These are phyloP conservation scores for Venusia cambrica DNA, from an alignment of 2,888 invertebrate species.

Conservation along the genomic window DNA sequence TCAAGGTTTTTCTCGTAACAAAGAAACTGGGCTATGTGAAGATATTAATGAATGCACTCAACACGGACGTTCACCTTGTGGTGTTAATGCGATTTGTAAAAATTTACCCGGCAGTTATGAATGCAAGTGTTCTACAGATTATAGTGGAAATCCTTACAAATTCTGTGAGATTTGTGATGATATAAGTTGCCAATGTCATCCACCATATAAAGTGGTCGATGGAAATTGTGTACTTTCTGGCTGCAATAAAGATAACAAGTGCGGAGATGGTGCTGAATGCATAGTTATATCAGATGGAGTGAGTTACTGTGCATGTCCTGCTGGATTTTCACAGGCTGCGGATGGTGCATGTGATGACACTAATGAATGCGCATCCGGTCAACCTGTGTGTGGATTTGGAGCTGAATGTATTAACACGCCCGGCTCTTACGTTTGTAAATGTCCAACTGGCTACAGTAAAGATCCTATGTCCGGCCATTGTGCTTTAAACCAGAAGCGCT, in stretches of 20 bases:
- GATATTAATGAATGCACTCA: slow-evolving; percentile 93
- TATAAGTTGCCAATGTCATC: slow-evolving; percentile 92
- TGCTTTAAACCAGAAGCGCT: slow-evolving; percentile 90
- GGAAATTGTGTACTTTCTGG: slow-evolving; percentile 92
- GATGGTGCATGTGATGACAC: slow-evolving; percentile 93
- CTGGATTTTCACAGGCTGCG: slow-evolving; percentile 87
- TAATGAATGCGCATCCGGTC: slow-evolving; percentile 90
- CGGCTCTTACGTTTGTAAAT: slow-evolving; percentile 90
- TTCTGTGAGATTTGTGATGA: slow-evolving; percentile 92
- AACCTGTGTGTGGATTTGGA: slow-evolving; percentile 90
- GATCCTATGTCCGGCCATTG: slow-evolving; percentile 92
- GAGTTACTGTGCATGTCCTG: slow-evolving; percentile 96
- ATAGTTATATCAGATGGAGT: slow-evolving; percentile 94
- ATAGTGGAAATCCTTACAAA: slow-evolving; percentile 94
- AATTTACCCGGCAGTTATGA: slow-evolving; percentile 96
- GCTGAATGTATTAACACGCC: slow-evolving; percentile 91
- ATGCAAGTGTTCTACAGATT: slow-evolving; percentile 93
- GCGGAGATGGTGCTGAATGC: slow-evolving; percentile 93
- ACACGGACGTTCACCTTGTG: slow-evolving; percentile 90
- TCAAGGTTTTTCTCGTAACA: slow-evolving; percentile 91
- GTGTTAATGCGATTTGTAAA: slow-evolving; percentile 93
- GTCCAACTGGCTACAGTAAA: slow-evolving; percentile 90
- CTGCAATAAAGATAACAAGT: slow-evolving; percentile 89
- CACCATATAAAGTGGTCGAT: slow-evolving; percentile 91
- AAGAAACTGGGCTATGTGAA: slow-evolving; percentile 87